These are phyloP conservation scores for Scolopax rusticola DNA, from an alignment of 2,797 vertebrate genomes.

Conservation along the genomic window DNA sequence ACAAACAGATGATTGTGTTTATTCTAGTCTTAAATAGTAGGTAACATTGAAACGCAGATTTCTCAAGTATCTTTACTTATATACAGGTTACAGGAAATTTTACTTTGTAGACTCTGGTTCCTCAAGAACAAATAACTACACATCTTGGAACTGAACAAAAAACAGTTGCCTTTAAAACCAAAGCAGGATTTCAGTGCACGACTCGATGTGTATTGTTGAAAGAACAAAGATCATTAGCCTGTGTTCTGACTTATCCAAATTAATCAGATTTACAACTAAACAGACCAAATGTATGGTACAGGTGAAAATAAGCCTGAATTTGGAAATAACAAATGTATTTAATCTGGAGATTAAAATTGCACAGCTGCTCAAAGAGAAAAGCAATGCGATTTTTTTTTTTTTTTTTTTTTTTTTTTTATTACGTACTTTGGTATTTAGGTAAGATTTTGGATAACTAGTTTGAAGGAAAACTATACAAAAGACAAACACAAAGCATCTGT, in stretches of 20 bases:
- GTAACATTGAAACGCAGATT: background rate
- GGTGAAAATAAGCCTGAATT: background rate
- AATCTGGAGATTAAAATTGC: background rate
- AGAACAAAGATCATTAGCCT: background rate
- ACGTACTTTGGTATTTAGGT: background rate
- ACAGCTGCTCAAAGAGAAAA: constrained; percentile 16
- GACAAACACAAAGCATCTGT: background rate
- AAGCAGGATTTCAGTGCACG: background rate
- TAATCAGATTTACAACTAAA: background rate
- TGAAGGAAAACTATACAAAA: background rate
- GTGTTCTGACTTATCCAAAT: background rate
- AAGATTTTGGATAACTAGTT: background rate
- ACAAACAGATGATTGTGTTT: background rate
- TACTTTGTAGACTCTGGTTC: background rate
- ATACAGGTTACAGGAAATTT: background rate
- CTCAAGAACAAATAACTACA: background rate
- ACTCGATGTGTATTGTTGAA: background rate
- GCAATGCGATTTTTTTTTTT: background rate
- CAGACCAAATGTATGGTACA: background rate
- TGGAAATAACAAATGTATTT: background rate
- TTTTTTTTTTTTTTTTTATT: background rate
- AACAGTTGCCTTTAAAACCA: background rate
- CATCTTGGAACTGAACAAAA: background rate
- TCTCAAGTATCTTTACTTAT: background rate
- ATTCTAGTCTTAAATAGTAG: background rate